Evolutionary conservation across 2,888 invertebrate genomes (phyloP).

Genomic region (Folsomia candida): DNA sequence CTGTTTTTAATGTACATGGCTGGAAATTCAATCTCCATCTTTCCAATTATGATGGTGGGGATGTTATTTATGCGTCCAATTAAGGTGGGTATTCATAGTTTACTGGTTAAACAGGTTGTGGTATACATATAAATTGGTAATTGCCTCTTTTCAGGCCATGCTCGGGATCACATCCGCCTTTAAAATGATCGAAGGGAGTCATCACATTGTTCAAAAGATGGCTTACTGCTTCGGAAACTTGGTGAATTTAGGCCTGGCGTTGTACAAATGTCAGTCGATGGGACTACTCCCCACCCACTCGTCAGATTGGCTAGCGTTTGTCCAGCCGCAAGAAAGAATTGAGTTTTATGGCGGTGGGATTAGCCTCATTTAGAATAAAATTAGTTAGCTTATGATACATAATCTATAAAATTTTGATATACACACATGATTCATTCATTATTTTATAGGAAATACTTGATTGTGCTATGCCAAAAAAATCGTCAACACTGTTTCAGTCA

Average conservation of each 20-base stretch:
- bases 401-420: no score
- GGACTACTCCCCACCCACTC: slow-evolving; percentile 93
- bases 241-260: slow-evolving; percentile 82
- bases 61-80: slow-evolving; percentile 96
- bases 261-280: slow-evolving; percentile 98
- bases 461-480: no score
- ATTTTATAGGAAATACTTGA: no score
- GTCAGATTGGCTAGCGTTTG: slow-evolving; percentile 97
- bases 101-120: no score
- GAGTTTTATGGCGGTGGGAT: slow-evolving; percentile 84
- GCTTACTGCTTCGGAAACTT: slow-evolving; percentile 91
- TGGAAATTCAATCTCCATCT: slow-evolving; percentile 97
- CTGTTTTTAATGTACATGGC: slow-evolving; percentile 99
- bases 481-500: no score
- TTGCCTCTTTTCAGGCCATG: slow-evolving; percentile 64
- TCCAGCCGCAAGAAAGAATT: slow-evolving; percentile 79
- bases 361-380: slow-evolving; percentile 62
- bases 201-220: slow-evolving; percentile 84
- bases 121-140: background rate
- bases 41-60: slow-evolving; percentile 99
- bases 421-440: no score
- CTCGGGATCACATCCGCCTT: slow-evolving; percentile 61
- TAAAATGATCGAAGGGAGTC: slow-evolving; percentile 90
- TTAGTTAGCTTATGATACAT: no score
- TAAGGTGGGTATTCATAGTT: no score